Conservation (phyloP, 1,140 invertebrate species). For the Orius insidiosus region DNA sequence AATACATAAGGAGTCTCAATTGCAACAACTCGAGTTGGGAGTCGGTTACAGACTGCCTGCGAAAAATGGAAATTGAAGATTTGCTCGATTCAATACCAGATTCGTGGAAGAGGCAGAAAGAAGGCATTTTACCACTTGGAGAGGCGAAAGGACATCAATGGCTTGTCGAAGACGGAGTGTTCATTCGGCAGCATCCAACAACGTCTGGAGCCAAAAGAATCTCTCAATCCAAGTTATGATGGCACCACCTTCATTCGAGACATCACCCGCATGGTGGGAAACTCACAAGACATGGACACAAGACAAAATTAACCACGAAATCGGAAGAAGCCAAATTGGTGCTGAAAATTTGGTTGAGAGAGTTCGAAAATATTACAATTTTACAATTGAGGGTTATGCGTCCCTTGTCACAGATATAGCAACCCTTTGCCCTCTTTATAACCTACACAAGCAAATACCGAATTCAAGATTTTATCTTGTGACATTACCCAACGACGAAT, state of each 20-base stretch:
- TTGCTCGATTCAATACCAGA: slow-evolving; percentile 46
- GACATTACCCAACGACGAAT: slow-evolving; percentile 29
- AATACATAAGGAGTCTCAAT: slow-evolving; percentile 31
- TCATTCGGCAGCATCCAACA: slow-evolving; percentile 42
- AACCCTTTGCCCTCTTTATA: slow-evolving; percentile 56
- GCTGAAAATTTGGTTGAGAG: neutral
- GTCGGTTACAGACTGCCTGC: slow-evolving; percentile 35
- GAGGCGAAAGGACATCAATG: slow-evolving; percentile 44
- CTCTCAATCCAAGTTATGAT: slow-evolving; percentile 40
- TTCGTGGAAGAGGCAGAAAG: slow-evolving; percentile 42
- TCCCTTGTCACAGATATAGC: slow-evolving; percentile 39
- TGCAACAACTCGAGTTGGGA: slow-evolving; percentile 4
- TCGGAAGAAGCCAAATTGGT: slow-evolving; percentile 5
- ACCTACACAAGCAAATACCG: slow-evolving; percentile 35
- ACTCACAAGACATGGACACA: slow-evolving; percentile 23
- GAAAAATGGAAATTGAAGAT: slow-evolving; percentile 37
- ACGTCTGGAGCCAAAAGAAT: slow-evolving; percentile 34
- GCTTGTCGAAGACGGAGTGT: slow-evolving; percentile 51
- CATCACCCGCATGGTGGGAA: slow-evolving; percentile 29
- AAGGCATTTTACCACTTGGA: slow-evolving; percentile 36
- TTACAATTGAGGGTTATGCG: neutral
- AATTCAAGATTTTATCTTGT: slow-evolving; percentile 55
- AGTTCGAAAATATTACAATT: neutral
- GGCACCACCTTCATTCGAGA: slow-evolving; percentile 52
- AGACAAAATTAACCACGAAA: neutral